Conservation (phyloP, 2,113 vertebrate genomes). For the Gymnogyps californianus region DNA sequence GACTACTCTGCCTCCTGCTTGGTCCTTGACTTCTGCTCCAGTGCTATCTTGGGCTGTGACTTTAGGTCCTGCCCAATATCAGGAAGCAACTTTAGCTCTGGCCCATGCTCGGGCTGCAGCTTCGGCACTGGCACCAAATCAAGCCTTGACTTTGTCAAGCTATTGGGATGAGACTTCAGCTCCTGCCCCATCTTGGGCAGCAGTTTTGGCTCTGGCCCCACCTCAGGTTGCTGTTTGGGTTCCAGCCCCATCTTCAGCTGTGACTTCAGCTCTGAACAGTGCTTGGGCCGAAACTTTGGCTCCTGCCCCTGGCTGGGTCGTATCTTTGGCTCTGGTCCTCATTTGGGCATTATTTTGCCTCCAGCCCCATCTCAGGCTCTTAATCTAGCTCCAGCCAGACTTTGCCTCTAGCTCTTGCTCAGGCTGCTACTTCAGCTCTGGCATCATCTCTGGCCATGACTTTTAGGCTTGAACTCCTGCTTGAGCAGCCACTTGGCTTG, state of each 20-base stretch:
- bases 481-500: neutral
- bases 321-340: neutral
- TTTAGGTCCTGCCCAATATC: neutral
- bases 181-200: neutral
- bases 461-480: neutral
- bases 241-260: neutral
- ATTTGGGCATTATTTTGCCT: neutral
- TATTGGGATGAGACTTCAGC: neutral
- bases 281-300: neutral
- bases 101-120: neutral
- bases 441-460: neutral
- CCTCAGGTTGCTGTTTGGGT: neutral
- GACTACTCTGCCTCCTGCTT: neutral
- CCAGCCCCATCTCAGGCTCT: neutral
- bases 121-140: neutral
- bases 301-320: neutral
- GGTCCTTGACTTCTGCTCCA: neutral
- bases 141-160: neutral
- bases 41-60: neutral
- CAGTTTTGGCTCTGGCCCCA: neutral
- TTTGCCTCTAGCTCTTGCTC: neutral
- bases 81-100: neutral
- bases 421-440: neutral
- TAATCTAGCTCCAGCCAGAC: neutral
- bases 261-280: neutral